Base-by-base conservation (phyloP, 2,797 vertebrate genomes). In the Ceyx erithaca region DNA sequence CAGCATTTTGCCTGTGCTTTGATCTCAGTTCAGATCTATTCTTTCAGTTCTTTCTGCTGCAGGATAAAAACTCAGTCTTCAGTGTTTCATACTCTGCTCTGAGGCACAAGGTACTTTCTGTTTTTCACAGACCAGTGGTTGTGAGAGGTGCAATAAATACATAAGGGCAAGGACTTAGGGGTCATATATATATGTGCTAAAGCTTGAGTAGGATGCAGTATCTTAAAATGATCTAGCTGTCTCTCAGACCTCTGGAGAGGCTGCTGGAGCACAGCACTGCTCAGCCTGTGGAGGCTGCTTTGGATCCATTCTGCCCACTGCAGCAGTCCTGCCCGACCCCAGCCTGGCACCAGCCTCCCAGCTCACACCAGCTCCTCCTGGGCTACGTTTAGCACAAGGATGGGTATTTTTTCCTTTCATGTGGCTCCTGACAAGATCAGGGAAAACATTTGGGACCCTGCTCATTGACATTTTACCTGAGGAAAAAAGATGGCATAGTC, bases 271-370 rank as follows among this genome's bases (percentile, higher is more conserved):
- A 85, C 92, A 92, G 94, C 90, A 85, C 57, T 94, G 86, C 73
- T 95, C 90, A 89, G 81, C 20, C 90, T 90, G 87, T 89, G 92
- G 70, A 96, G 81, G 88, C 93, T 95, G 93, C 94, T 96, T 96
- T 96, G 94, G 90, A 94, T 94, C 89, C 0, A 0, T 80, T 90
- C 79, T 94, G 90, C 76, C 52, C 72, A 85, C 93, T 95, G 94
- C 59, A 37, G 84, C 94, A 94, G 55, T 85, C 62, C 90, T 95
- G 81, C 40, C 16, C 2, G 14, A 94, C 90, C 92, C 85, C 94
- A 94, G 86, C 59, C 73, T 90, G 86, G 92, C 84, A 90, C 28
- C 55, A 92, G 81, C 72, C 69, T 72, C 84, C 59, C 48, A 21
- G 83, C 55, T 78, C 79, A 17, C 71, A 91, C 18, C 58, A 89